Evolutionary conservation across 2,113 vertebrate genomes (phyloP), one percentile per base, ranked within the genome.

Genomic region (Fregata magnificens): DNA sequence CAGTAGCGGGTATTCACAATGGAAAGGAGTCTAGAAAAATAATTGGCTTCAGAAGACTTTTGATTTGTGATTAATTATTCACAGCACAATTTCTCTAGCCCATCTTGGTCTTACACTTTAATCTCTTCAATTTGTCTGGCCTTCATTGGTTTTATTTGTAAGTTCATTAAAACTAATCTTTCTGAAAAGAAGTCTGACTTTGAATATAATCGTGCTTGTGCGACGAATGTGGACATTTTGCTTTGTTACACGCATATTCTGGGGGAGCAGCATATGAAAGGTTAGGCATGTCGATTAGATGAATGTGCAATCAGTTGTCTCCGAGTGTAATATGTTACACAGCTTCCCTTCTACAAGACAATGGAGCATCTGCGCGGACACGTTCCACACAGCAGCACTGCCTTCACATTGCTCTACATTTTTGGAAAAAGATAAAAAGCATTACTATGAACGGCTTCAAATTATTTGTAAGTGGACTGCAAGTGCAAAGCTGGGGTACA

Each of bases 41-140:
- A 95, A 94, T 89, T 95, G 56, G 61, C 93, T 93, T 85, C 91
- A 76, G 62, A 89, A 96, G 40, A 91, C 56, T 93, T 89, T 81
- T 93, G 81, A 89, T 95, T 92, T 86, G n/a, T 85, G 72, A 91
- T 97, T 97, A 96, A 96, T 94, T 96, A 96, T 97, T 96, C 96
- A 95, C 66, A 82, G 58, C 93, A 97, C 74, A 87, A 86, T 96
- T 93, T 82, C 80, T 84, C 53, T 90, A 91, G 80, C 72, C 80
- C 21, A 5, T 90, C 73, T 84, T 95, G 56, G 61, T 92, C 42
- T 72, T 82, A 73, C 47, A 50, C 83, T 94, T 93, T 95, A 96
- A 97, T 96, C 95, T 92, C 88, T 93, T 93, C 86, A 89, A 82
- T 95, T 97, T 96, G 32, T 94, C 95, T 95, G 82, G 61, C 49